Percentiles rank a stretch among this genome's conserved stretches.
These are phyloP conservation scores for Pollenia griseotomentosa DNA, from an alignment of 2,888 invertebrate species.

Conservation along the genomic window DNA sequence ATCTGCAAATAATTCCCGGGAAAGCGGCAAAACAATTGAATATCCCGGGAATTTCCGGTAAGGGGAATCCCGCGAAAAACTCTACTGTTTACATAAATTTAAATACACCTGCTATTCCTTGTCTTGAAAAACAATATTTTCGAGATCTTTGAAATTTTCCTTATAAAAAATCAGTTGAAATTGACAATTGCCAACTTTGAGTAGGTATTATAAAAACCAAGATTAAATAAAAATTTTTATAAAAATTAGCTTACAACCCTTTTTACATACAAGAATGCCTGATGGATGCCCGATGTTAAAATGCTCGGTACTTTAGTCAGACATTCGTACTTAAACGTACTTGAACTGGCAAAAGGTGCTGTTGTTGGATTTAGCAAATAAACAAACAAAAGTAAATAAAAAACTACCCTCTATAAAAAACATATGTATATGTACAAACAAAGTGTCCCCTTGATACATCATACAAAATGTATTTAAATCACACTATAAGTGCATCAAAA, in stretches of 20 bases:
- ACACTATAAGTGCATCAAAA: conserved; percentile 39
- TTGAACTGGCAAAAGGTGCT: conserved; percentile 46
- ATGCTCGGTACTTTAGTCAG: background rate
- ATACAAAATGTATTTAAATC: conserved; percentile 27
- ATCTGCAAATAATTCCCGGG: too few relatives aligned
- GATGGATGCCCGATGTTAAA: too few relatives aligned
- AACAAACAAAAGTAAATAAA: conserved; percentile 26
- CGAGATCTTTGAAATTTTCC: too few relatives aligned
- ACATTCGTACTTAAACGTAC: background rate
- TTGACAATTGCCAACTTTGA: background rate
- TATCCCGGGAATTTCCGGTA: too few relatives aligned
- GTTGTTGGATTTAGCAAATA: conserved; percentile 44
- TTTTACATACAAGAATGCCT: background rate
- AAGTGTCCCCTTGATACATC: conserved; percentile 2
- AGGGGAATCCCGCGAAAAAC: too few relatives aligned
- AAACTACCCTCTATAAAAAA: conserved; percentile 45
- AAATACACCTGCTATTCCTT: too few relatives aligned
- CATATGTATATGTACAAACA: background rate
- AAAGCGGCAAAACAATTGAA: too few relatives aligned
- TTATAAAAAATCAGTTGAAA: too few relatives aligned
- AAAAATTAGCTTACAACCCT: conserved; percentile 21
- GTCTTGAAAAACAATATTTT: too few relatives aligned
- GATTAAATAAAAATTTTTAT: background rate
- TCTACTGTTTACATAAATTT: too few relatives aligned
- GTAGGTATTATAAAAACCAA: background rate